Base-by-base conservation (phyloP, 2,797 vertebrate genomes). In the Cacajao melanocephalus region DNA sequence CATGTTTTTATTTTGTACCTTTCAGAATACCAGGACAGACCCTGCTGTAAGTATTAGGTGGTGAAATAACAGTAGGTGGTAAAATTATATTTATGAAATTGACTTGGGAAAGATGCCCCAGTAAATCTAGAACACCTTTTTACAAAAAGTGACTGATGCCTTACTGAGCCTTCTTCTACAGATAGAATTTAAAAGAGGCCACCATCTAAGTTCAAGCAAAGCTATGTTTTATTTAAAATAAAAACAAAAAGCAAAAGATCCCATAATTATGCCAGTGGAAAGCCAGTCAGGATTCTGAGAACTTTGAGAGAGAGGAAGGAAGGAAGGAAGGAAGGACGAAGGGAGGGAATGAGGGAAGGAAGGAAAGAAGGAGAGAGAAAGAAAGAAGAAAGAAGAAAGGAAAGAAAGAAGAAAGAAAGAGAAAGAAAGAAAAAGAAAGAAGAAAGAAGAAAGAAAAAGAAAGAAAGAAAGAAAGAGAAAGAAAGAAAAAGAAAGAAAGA, bases 11-110 rank as follows among this genome's bases (percentile, higher is more conserved):
- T 89, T 58, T 57, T 79, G 30, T 41, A 26, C 75, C 26, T 67
- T 90, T 88, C 61, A 39, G 44, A 85, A 80, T 55, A n/a, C 28
- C 72, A 88, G 13, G 11, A 64, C 9, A 84, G 22, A 76, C 6
- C 20, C 12, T 57, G 20, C 52, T 70, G 75, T 58, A n/a, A 67
- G 61, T 17, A 96, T 20, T 67, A 90, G 39, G 6, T 44, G n/a
- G 17, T 81, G 39, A 88, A 80, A 76, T 73, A 52, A 93, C 7
- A 67, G 26, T 67, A 87, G n/a, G 2, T 44, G 28, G 17, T 81
- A 46, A 88, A 80, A 76, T 67, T 46, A 93, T 72, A 87, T 83
- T 70, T 67, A 24, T 84, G 86, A 83, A 84, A 24, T 87, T 79
- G 87, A 83, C 48, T 39, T 39, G 44, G 46, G 55, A 83, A 94